Evolutionary conservation across 2,888 invertebrate genomes (phyloP).

Genomic region (Calliphora vomitoria): DNA sequence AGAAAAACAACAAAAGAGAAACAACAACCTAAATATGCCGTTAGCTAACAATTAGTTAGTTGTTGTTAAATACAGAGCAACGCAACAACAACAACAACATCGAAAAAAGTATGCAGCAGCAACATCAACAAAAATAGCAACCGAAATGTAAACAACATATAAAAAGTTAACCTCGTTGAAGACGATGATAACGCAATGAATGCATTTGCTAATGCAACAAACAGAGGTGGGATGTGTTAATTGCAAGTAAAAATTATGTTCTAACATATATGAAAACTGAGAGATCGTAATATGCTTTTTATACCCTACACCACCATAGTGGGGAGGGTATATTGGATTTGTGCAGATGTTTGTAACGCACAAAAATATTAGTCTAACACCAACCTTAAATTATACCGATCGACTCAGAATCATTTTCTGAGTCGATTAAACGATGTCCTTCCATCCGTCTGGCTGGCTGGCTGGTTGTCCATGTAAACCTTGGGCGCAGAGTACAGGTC

Average conservation of each 20-base stretch:
- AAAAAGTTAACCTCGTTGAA: constrained; percentile 49
- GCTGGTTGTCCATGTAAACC: too few species aligned
- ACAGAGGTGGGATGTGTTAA: constrained; percentile 5
- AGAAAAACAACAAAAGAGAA: constrained; percentile 21
- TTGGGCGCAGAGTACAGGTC: too few species aligned
- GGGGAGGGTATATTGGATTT: too few species aligned
- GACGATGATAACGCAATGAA: constrained; percentile 30
- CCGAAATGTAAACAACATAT: constrained; percentile 32
- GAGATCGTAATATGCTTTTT: too few species aligned
- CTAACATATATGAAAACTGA: too few species aligned
- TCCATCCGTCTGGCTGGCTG: too few species aligned
- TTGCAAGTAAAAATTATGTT: not conserved
- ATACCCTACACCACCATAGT: too few species aligned
- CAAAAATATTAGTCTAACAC: too few species aligned
- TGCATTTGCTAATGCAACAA: constrained; percentile 22
- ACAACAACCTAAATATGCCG: constrained; percentile 61
- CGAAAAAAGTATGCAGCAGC: constrained; percentile 21
- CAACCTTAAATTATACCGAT: too few species aligned
- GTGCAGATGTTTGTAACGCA: too few species aligned
- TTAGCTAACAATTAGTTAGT: constrained; percentile 70
- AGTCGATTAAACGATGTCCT: too few species aligned
- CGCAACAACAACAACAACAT: constrained; percentile 50
- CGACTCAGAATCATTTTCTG: too few species aligned
- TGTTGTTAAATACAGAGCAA: constrained; percentile 57
- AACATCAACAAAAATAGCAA: constrained; percentile 18